phyloP scores from a whole-genome alignment of 2,113 vertebrate genomes.

The Rhinoptilus africanus region DNA sequence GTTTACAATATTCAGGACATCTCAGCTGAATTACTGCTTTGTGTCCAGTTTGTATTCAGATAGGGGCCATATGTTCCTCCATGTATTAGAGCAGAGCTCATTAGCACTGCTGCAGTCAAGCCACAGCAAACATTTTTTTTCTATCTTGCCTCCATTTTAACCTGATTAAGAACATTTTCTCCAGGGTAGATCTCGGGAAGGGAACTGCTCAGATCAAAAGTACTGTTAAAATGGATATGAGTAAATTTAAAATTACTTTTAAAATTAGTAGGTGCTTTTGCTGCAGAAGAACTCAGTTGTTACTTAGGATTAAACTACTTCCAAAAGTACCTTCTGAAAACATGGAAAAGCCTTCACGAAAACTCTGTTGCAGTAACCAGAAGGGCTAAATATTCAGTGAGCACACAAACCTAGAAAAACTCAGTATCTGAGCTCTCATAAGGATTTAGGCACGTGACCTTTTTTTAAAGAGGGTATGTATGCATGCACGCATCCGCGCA shows the following conservation, averaged over 20 bases:
- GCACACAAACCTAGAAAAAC: neutral
- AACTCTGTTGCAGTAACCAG: neutral
- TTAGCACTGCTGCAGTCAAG: conserved; percentile 62
- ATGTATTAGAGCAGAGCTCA: conserved; percentile 70
- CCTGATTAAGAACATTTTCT: conserved; percentile 71
- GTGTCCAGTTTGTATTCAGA: conserved; percentile 76
- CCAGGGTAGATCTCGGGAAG: conserved; percentile 41
- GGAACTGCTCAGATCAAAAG: neutral
- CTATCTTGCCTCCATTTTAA: conserved; percentile 66
- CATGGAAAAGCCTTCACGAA: neutral
- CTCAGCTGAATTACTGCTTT: conserved; percentile 72
- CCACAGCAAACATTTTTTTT: conserved; percentile 46
- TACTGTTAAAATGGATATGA: neutral
- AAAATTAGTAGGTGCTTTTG: neutral
- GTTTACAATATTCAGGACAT: conserved; percentile 74
- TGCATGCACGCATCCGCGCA: conserved; percentile 32
- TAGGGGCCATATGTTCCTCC: conserved; percentile 74
- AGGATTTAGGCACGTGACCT: conserved; percentile 17
- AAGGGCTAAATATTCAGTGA: neutral
- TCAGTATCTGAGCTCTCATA: neutral
- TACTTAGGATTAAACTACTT: conserved; percentile 1
- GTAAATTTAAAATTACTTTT: conserved; percentile 20
- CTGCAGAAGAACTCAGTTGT: neutral
- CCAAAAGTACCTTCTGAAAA: neutral
- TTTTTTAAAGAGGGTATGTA: conserved; percentile 9